Evolutionary conservation across 2,797 vertebrate genomes (phyloP), one percentile per base, ranked within the genome.

Genomic region (Mormyrus hasselquistii): DNA sequence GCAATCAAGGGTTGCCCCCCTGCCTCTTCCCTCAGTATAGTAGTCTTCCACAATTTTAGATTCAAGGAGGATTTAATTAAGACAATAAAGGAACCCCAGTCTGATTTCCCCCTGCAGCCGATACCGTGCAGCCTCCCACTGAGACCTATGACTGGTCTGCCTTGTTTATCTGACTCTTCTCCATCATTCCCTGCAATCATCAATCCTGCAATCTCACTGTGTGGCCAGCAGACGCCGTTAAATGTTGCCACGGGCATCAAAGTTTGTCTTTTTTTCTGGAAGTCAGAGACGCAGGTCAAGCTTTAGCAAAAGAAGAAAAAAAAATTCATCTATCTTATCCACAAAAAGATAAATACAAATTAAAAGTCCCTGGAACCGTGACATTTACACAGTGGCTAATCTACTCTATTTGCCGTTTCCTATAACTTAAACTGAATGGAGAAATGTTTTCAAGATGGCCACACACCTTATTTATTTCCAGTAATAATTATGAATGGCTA

Each of bases 91-190:
- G 89, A 25, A 82, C 69, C 86, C 53, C 49, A 86, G 76, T 90
- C 89, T 89, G 88, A 89, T 90, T 89, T 84, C 88, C 88, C 91
- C 89, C 91, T 89, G 89, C 12, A 57, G 87, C 90, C 88, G 90
- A 91, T 92, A 91, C 90, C 89, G 82, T 91, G 89, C 91, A 90
- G 89, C 89, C 90, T 83, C 88, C 92, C 91, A 86, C 79, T 52
- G 79, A 88, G 89, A 90, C 85, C 29, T 84, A 69, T 76, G 49
- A 88, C 90, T 90, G 90, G 88, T 91, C 88, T 90, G 89, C 90
- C 91, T 89, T 90, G 90, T 91, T 92, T 92, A 89, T 92, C 90
- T 91, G 88, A 73, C 90, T 65, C 91, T 79, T 79, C 38, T 47
- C 19, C 57, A 73, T 88, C 34, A 84, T 22, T 65, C 41, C 86